These are phyloP conservation scores for Villa cingulata DNA, from an alignment of 2,888 invertebrate species.

Conservation along the genomic window DNA sequence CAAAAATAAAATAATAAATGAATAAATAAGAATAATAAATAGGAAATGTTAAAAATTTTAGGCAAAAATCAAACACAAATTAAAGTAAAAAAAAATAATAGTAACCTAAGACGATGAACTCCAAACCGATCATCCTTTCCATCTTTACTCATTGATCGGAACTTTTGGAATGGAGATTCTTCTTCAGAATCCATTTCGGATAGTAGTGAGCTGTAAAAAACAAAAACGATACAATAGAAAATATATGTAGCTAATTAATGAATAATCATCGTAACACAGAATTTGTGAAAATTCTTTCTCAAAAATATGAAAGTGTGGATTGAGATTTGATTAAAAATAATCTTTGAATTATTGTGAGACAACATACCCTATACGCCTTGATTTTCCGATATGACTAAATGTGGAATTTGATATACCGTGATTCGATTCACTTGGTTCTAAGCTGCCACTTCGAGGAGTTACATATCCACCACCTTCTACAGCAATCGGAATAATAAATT, in stretches of 20 bases:
- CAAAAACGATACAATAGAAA: not conserved
- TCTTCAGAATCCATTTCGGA: slow-evolving; percentile 59
- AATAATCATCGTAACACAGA: too few relatives aligned
- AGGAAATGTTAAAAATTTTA: not conserved
- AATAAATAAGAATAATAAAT: not conserved
- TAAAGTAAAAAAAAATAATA: not conserved
- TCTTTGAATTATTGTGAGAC: slow-evolving; percentile 14
- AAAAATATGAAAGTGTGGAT: too few relatives aligned
- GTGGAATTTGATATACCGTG: slow-evolving; percentile 36
- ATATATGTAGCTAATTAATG: not conserved
- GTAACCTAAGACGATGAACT: slow-evolving; percentile 54
- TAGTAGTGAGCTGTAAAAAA: slow-evolving; percentile 46
- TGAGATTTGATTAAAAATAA: too few relatives aligned
- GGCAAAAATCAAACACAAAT: not conserved
- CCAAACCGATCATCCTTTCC: slow-evolving; percentile 42
- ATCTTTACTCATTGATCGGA: slow-evolving; percentile 44
- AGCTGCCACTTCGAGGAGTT: slow-evolving; percentile 48
- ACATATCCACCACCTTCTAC: slow-evolving; percentile 78
- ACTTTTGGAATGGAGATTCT: slow-evolving; percentile 44
- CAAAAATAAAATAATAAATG: not conserved
- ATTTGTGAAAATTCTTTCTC: too few relatives aligned
- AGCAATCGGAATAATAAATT: slow-evolving; percentile 87
- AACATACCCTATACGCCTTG: slow-evolving; percentile 60
- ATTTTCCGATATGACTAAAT: slow-evolving; percentile 37
- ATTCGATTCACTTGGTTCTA: slow-evolving; percentile 57